A percentile compares a stretch with the other conserved stretches of the same genome.
Conservation (phyloP, 2,113 vertebrate species). For the Gopherus evgoodei region DNA sequence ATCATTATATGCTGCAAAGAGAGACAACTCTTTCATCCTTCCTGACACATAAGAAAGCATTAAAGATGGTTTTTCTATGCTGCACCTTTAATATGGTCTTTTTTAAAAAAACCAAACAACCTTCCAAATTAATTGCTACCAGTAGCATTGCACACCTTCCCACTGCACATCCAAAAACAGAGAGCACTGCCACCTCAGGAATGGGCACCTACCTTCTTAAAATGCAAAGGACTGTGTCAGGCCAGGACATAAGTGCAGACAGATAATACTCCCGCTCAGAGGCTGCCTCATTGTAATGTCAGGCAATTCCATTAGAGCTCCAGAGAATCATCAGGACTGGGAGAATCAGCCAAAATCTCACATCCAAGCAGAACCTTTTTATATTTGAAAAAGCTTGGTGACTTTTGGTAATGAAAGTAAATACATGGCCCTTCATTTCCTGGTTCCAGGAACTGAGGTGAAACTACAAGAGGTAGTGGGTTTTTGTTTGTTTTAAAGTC, state of each 20-base stretch:
- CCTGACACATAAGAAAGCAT: neutral
- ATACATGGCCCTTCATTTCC: neutral
- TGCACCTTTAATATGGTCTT: neutral
- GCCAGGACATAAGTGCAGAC: constrained; percentile 17
- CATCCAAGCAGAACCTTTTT: neutral
- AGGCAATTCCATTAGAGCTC: neutral
- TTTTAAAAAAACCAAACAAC: neutral
- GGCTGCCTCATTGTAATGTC: constrained; percentile 9
- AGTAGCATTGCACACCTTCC: neutral
- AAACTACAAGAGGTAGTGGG: constrained; percentile 2
- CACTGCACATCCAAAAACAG: neutral
- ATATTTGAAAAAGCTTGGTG: neutral
- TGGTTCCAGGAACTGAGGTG: constrained; percentile 9
- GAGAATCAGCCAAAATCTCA: constrained; percentile 34
- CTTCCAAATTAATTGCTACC: neutral
- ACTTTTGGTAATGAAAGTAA: neutral
- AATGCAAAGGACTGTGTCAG: neutral
- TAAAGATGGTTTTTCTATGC: neutral
- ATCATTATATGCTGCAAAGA: neutral
- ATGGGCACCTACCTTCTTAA: neutral
- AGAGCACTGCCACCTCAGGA: neutral
- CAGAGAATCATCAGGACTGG: neutral
- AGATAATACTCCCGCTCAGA: neutral
- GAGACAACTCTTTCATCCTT: neutral
- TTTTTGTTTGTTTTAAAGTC: constrained; percentile 12